A percentile compares a stretch with the other conserved stretches of the same genome.
phyloP scores from a whole-genome alignment of 2,888 invertebrate genomes.

The Limnephilus auricula region DNA sequence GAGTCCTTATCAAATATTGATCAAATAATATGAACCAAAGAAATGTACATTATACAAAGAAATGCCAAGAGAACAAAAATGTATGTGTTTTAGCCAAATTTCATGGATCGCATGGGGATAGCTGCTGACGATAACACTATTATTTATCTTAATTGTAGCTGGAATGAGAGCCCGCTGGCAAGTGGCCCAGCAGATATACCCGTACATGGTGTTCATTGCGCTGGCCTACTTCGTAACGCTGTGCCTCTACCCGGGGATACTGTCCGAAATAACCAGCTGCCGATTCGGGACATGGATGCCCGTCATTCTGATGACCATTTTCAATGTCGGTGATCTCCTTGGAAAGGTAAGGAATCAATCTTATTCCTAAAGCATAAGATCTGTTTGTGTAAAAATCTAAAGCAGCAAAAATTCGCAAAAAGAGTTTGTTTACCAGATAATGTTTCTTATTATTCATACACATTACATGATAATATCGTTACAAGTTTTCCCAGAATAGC shows the following conservation, averaged over 20 bases:
- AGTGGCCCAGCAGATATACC: slow-evolving; percentile 90
- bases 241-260: slow-evolving; percentile 93
- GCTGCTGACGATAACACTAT: too few relatives aligned
- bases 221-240: slow-evolving; percentile 93
- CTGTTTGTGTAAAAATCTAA: not conserved
- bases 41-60: too few relatives aligned
- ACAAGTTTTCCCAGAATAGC: too few relatives aligned
- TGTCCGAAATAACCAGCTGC: slow-evolving; percentile 92
- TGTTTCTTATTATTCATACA: too few relatives aligned
- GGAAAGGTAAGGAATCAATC: slow-evolving; percentile 81
- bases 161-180: slow-evolving; percentile 86
- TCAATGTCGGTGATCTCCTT: slow-evolving; percentile 91
- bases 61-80: too few relatives aligned
- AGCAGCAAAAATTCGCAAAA: not conserved
- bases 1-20: too few relatives aligned
- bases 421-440: too few relatives aligned
- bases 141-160: slow-evolving; percentile 74
- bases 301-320: slow-evolving; percentile 91
- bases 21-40: too few relatives aligned
- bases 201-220: slow-evolving; percentile 93
- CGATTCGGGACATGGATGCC: slow-evolving; percentile 93
- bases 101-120: too few relatives aligned
- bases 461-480: too few relatives aligned
- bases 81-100: too few relatives aligned
- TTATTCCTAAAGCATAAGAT: not conserved